Evolutionary conservation across 2,888 invertebrate genomes (phyloP), one percentile per base, ranked within the genome.

Genomic region (Sericinus montela): DNA sequence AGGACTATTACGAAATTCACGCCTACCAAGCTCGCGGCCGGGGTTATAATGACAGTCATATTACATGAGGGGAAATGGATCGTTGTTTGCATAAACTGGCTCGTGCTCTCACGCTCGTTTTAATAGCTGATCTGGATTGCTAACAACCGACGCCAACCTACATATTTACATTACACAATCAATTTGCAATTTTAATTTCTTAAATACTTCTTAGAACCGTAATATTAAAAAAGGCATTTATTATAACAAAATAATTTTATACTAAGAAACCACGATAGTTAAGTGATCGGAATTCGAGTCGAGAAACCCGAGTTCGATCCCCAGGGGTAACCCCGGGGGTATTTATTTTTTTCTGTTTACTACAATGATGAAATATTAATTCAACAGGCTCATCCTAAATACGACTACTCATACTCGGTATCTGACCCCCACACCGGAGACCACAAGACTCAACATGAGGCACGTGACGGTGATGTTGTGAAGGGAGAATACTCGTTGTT

Each of bases 341-440:
- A n/a, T n/a, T n/a, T n/a, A n/a, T n/a, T n/a, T n/a, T n/a, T n/a
- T n/a, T n/a, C n/a, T n/a, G n/a, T n/a, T n/a, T n/a, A n/a, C n/a
- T n/a, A n/a, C n/a, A n/a, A n/a, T n/a, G n/a, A n/a, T n/a, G n/a
- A n/a, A n/a, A 29, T 9, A n/a, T n/a, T n/a, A 3, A 29, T 29
- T 38, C n/a, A 16, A n/a, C 72, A 87, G 87, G 82, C 87, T 44
- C 87, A 87, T 56, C 87, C 87, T 37, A 87, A 87, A 85, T 87
- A 87, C 54, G 87, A 86, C 66, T 88, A 88, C 66, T 87, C 87
- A 0, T 88, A 88, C 74, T 87, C 87, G 10, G 87, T 88, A 15
- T 86, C 87, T 3, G 87, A 87, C 75, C 87, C 87, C 23, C 87
- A 88, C 72, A 88, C 87, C 53, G 87, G 87, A 49, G 87, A 87